Conservation (phyloP, 2,888 invertebrate genomes). For the Nephrotoma appendiculata region DNA sequence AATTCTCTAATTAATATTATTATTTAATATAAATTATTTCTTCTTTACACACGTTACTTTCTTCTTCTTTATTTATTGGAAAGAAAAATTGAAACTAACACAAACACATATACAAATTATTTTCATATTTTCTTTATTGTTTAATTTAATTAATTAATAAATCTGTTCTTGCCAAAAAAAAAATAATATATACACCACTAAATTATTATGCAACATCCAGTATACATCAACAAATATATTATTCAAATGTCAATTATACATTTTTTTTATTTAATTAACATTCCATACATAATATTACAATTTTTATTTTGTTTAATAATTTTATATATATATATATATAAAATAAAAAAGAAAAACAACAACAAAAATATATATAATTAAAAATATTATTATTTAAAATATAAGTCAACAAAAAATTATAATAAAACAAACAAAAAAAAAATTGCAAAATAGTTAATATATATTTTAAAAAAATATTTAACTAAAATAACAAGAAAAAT, state of each 20-base stretch:
- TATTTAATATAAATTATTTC: not conserved
- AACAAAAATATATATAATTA: not conserved
- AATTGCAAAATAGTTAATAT: not conserved
- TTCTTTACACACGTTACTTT: not conserved
- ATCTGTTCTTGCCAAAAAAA: not conserved
- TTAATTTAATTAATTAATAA: not conserved
- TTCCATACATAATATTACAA: not conserved
- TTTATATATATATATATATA: not conserved
- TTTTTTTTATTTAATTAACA: not conserved
- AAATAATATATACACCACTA: not conserved
- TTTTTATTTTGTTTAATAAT: not conserved
- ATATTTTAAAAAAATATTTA: not conserved
- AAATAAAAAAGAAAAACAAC: not conserved
- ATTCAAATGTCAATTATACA: not conserved
- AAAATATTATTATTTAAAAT: not conserved
- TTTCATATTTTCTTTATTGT: not conserved
- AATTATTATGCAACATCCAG: not conserved
- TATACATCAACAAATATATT: not conserved
- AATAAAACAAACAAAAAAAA: not conserved
- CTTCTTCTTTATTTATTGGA: not conserved
- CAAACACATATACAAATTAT: not conserved
- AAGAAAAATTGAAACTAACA: not conserved
- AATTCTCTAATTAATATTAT: not conserved
- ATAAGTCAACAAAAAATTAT: not conserved
- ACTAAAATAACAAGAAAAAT: not conserved